Evolutionary conservation across 2,888 invertebrate species (phyloP).

Genomic region (Marasmarcha lunaedactyla): DNA sequence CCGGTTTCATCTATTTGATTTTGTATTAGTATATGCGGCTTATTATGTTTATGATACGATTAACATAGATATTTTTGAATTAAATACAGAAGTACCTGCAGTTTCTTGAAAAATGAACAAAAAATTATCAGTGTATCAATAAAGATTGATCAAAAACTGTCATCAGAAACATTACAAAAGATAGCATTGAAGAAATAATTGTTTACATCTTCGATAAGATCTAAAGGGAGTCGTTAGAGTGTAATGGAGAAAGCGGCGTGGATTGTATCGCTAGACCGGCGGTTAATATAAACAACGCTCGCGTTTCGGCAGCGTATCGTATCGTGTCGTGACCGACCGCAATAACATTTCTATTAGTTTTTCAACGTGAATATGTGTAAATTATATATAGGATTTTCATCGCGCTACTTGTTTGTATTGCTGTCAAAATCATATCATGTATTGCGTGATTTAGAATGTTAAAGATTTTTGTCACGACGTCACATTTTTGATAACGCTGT

Average conservation of each 20-base stretch:
- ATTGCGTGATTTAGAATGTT: slow-evolving; percentile 12
- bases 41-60: no score
- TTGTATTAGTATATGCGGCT: no score
- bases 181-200: not conserved
- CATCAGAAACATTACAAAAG: no score
- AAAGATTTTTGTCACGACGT: not conserved
- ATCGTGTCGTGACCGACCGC: slow-evolving; percentile 41
- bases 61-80: no score
- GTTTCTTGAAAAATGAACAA: no score
- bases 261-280: not conserved
- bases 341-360: slow-evolving; percentile 46
- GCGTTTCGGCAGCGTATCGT: slow-evolving; percentile 26
- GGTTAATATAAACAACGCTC: slow-evolving; percentile 16
- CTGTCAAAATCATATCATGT: slow-evolving; percentile 26
- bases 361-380: slow-evolving; percentile 38
- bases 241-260: not conserved
- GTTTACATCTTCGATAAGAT: not conserved
- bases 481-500: no score
- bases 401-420: slow-evolving; percentile 23
- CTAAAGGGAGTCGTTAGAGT: not conserved
- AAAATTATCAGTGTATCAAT: no score
- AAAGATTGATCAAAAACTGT: no score
- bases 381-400: slow-evolving; percentile 31
- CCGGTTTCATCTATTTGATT: no score
- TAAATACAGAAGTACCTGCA: no score